Evolutionary conservation across 2,888 invertebrate species (phyloP).

Genomic region (Dorcus parallelipipedus): DNA sequence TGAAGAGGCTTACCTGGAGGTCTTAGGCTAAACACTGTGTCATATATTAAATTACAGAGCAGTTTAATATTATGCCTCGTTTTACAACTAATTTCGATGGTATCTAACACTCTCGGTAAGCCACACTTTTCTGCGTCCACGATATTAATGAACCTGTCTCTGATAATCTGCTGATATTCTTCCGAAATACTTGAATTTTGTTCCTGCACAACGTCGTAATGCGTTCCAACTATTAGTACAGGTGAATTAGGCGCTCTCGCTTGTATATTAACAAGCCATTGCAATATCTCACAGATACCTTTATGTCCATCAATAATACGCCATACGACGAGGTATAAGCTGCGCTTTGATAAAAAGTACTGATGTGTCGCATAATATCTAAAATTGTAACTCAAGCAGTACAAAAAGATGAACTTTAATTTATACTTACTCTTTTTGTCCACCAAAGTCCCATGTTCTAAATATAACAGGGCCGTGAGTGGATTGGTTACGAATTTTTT

Average conservation of each 20-base stretch:
- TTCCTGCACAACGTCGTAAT: constrained; percentile 82
- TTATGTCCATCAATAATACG: constrained; percentile 86
- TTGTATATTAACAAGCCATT: constrained; percentile 96
- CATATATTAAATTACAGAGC: constrained; percentile 88
- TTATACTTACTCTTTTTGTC: constrained; percentile 78
- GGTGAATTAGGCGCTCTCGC: constrained; percentile 93
- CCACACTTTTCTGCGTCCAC: constrained; percentile 96
- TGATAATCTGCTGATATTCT: constrained; percentile 82
- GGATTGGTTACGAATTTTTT: constrained; percentile 70
- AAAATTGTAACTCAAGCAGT: constrained; percentile 6
- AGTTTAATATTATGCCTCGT: constrained; percentile 86
- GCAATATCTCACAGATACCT: constrained; percentile 85
- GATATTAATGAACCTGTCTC: constrained; percentile 85
- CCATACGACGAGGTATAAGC: constrained; percentile 95
- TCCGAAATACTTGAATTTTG: constrained; percentile 61
- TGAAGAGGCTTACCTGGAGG: constrained; percentile 65
- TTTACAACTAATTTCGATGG: constrained; percentile 87
- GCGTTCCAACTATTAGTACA: constrained; percentile 94
- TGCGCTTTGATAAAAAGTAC: constrained; percentile 93
- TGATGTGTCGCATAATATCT: constrained; percentile 97
- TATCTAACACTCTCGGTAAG: constrained; percentile 87
- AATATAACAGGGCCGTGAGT: constrained; percentile 82
- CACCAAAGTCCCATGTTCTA: constrained; percentile 98
- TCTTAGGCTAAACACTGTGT: constrained; percentile 86
- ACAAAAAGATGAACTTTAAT: too few relatives aligned